phyloP scores from a whole-genome alignment of 2,888 invertebrate species.

The Chrysotoxum bicinctum region DNA sequence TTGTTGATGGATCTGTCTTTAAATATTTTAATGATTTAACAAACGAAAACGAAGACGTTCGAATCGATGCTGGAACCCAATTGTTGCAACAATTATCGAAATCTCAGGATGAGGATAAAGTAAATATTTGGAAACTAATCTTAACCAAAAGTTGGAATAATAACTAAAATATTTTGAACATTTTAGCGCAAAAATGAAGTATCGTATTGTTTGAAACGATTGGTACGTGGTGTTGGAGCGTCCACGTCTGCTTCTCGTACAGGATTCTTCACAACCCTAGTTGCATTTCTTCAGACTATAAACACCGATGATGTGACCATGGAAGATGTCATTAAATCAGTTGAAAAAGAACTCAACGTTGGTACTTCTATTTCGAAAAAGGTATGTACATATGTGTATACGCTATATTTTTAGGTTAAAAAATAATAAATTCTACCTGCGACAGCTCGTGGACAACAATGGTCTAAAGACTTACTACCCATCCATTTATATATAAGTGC shows the following conservation, averaged over 20 bases:
- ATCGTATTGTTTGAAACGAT: slow-evolving; percentile 86
- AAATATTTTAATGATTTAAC: slow-evolving; percentile 76
- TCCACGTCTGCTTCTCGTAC: slow-evolving; percentile 85
- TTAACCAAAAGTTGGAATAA: not conserved
- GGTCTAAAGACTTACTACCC: too few relatives aligned
- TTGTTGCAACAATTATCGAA: slow-evolving; percentile 75
- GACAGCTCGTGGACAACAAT: too few relatives aligned
- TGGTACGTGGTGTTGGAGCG: slow-evolving; percentile 88
- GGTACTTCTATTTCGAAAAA: slow-evolving; percentile 78
- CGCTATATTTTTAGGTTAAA: not conserved
- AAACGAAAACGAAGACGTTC: slow-evolving; percentile 74
- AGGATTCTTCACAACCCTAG: slow-evolving; percentile 87
- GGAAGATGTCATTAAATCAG: slow-evolving; percentile 83
- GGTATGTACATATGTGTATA: slow-evolving; percentile 67
- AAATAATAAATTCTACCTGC: too few relatives aligned
- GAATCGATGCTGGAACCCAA: slow-evolving; percentile 75
- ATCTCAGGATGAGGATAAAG: slow-evolving; percentile 75
- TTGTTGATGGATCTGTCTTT: slow-evolving; percentile 75
- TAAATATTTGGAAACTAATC: slow-evolving; percentile 50
- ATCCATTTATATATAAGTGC: too few relatives aligned
- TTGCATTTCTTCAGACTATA: slow-evolving; percentile 83
- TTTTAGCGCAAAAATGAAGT: slow-evolving; percentile 85
- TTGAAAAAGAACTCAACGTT: slow-evolving; percentile 86
- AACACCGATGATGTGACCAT: slow-evolving; percentile 82
- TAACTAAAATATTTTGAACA: slow-evolving; percentile 59